Percentiles rank a stretch among this genome's conserved stretches.
Evolutionary conservation across 92 coral and sea anemone genomes (phyloP).

Genomic region (Zoanthus solanderi): DNA sequence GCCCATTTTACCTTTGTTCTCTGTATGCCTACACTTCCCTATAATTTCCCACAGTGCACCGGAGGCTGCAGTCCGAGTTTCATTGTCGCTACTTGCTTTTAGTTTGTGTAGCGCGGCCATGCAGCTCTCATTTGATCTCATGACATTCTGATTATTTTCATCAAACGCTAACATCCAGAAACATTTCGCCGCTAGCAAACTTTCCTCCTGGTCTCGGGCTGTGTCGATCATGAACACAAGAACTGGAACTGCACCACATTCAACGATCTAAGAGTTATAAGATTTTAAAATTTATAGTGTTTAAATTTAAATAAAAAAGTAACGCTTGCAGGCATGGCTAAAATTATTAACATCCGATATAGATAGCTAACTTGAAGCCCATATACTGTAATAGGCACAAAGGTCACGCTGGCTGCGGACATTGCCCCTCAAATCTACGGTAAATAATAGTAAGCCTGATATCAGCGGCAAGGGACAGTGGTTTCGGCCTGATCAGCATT

Average conservation of each 20-base stretch:
- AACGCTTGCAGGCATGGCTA: not conserved
- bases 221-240: slow-evolving; percentile 66
- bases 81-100: slow-evolving; percentile 33
- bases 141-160: slow-evolving; percentile 60
- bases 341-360: no score
- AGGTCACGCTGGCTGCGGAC: no score
- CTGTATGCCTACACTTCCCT: slow-evolving; percentile 67
- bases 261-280: slow-evolving; percentile 65
- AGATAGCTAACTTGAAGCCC: no score
- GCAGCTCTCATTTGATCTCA: slow-evolving; percentile 38
- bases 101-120: slow-evolving; percentile 67
- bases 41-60: slow-evolving; percentile 88
- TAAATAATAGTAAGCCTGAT: no score
- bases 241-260: slow-evolving; percentile 75
- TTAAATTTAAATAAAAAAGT: not conserved
- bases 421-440: no score
- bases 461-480: no score
- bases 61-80: slow-evolving; percentile 67
- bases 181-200: slow-evolving; percentile 50
- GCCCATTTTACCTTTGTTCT: slow-evolving; percentile 8
- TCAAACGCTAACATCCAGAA: slow-evolving; percentile 87
- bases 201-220: slow-evolving; percentile 69
- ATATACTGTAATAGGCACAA: no score
- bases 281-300: not conserved
- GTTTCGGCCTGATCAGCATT: no score